These are phyloP conservation scores for Ametastegia equiseti DNA, from an alignment of 2,888 invertebrate genomes.

Conservation along the genomic window DNA sequence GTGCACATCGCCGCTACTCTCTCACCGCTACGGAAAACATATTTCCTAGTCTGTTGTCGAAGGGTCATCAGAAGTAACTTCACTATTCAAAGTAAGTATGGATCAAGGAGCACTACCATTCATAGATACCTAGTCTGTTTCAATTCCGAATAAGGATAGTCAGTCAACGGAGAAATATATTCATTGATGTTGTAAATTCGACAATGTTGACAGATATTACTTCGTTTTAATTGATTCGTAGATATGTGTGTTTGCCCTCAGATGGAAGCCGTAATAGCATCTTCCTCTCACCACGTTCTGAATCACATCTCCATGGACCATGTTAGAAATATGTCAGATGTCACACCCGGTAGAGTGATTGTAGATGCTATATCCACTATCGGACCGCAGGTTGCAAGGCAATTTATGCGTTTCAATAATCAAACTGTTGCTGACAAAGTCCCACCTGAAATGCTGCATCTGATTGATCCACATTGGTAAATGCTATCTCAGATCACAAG, in stretches of 20 bases:
- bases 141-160: neutral
- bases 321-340: conserved; percentile 11
- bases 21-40: neutral
- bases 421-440: conserved; percentile 89
- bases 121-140: neutral
- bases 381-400: conserved; percentile 67
- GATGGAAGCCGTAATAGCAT: conserved; percentile 5
- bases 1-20: neutral
- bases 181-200: too few relatives aligned
- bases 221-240: neutral
- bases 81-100: neutral
- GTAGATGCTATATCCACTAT: conserved; percentile 55
- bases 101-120: neutral
- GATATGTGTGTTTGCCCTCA: conserved; percentile 35
- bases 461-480: conserved; percentile 82
- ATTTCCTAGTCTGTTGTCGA: neutral
- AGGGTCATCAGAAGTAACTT: neutral
- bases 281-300: neutral
- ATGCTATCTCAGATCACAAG: neutral
- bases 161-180: neutral
- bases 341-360: conserved; percentile 36
- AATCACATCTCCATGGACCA: conserved; percentile 15
- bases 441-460: conserved; percentile 85
- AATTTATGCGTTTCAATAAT: conserved; percentile 77
- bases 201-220: neutral